Evolutionary conservation across 2,888 invertebrate species (phyloP), one percentile per base, ranked within the genome.

Genomic region (Trachelus troglodyta): DNA sequence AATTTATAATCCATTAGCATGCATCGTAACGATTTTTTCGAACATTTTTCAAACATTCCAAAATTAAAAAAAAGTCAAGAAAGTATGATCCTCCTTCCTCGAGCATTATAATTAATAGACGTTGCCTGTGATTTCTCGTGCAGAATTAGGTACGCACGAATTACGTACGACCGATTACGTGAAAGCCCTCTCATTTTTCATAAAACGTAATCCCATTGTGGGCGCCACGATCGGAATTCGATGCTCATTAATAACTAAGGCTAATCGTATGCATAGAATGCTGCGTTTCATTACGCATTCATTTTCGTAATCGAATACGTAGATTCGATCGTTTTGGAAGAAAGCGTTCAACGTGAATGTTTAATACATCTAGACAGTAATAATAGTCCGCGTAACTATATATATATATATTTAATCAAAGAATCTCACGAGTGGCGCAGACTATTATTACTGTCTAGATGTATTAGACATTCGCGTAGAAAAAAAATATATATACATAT

Each of bases 211-310:
- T 71, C 31, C 71, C 71, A 71, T 71, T 71, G 71, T 31, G 33
- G 71, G 71, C 71, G 71, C 71, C 31, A 71, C 71, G 23, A 56
- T 56, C 23, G 56, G 56, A 56, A 56, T 56, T 56, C 9, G 23
- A 56, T 56, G 71, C 30, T 71, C 71, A 71, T 71, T 34, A 34
- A 71, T 71, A 71, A 71, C 71, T 34, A 34, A 31, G 71, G 15
- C 33, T 71, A 71, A 71, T 71, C 71, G 71, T 71, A 71, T 71
- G 71, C 71, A 34, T 71, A 34, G 71, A 71, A 71, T 71, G 71
- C 31, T 71, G 9, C 31, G 71, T 34, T 71, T 12, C 71, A 71
- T 71, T 71, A 71, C 31, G 71, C 71, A 71, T 71, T 71, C 71
- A 23, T 71, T 71, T 71, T 71, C 71, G 71, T 71, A 71, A 71